Base-by-base conservation (phyloP, 1,140 invertebrate genomes). In the Muscidifurax raptorellus region DNA sequence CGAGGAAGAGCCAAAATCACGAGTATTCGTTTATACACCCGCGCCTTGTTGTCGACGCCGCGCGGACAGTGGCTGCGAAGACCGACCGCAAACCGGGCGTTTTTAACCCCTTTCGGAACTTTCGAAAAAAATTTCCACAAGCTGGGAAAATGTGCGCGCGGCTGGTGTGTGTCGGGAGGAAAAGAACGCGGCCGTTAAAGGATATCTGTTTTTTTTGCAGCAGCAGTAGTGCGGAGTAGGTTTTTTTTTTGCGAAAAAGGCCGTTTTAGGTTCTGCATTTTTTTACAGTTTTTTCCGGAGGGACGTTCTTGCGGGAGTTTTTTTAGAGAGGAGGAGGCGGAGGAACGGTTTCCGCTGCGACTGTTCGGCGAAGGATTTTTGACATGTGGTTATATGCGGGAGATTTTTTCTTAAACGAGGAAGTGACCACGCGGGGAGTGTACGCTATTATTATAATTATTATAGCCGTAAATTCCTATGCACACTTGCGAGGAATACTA, bases 31-130 rank as follows among this genome's bases (percentile, higher is more conserved):
- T n/a, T n/a, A n/a, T n/a, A n/a, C n/a, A n/a, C n/a, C n/a, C 86
- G 85, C 83, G 74, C 71, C 77, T 85, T 87, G 85, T 87, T 86
- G 85, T n/a, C n/a, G n/a, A n/a, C n/a, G n/a, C n/a, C n/a, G 85
- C 86, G 74, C 36, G 36, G 76, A 86, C 44, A 72, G 25, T 84
- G 66, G 32, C 82, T n/a, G 4, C 9, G 13, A n/a, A n/a, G 66
- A 30, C 13, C n/a, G 30, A 79, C 36, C 47, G 74, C 74, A 76
- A 32, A 76, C 22, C 28, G 12, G 12, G n/a, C 10, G 36, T 27
- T 47, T 76, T 52, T 52, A 27, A n/a, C 74, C 22, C 71, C 28
- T 13, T 69, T 27, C 27, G 18, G 12, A 30, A 28, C 27, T 28
- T 69, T 69, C 66, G 25, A 69, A 28, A 28, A 69, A 69, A 69